Evolutionary conservation across 2,797 vertebrate species (phyloP), one percentile per base, ranked within the genome.

Genomic region (Decapterus maruadsi): DNA sequence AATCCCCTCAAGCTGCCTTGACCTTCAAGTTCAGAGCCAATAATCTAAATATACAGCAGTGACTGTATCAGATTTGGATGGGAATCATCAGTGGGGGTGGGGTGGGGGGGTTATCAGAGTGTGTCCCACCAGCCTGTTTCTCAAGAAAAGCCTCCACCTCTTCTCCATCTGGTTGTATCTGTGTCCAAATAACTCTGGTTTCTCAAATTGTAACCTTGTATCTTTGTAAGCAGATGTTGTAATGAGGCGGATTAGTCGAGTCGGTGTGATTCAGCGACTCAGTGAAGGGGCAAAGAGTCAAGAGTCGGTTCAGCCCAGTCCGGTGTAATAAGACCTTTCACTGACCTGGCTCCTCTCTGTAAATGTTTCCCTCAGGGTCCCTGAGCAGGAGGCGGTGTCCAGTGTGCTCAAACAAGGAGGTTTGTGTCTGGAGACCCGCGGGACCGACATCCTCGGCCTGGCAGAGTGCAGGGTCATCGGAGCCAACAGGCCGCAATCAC

Each of bases 391-490:
- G 65, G 93, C 93, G 0, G 94, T 96, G 81, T 96, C 96, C 68
- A 97, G 97, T 80, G 91, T 98, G 84, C 94, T 99, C 85, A 97
- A 94, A 89, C 98, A 99, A 89, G 95, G 96, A 2, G 81, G 91
- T 20, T 91, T 95, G 76, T 99, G 98, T 90, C 91, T 99, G 92
- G 97, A 99, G 90, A 96, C 96, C 77, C 93, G 90, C 38, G 95
- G 95, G 77, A 93, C 94, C 9, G 97, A 98, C 66, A 83, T 90
- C 64, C 93, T 96, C 40, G 95, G 95, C 72, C 89, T 98, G 84
- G 95, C 95, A 10, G 95, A 93, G 87, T 99, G 98, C 90, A 95
- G 94, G 89, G 96, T 95, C 70, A 93, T 92, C 0, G 93, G 94
- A 36, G 94, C 89, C 86, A 96, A 87, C 90, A 95, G 96, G 66